phyloP scores from a whole-genome alignment of 2,888 invertebrate genomes.

The Calephelis perditalis region DNA sequence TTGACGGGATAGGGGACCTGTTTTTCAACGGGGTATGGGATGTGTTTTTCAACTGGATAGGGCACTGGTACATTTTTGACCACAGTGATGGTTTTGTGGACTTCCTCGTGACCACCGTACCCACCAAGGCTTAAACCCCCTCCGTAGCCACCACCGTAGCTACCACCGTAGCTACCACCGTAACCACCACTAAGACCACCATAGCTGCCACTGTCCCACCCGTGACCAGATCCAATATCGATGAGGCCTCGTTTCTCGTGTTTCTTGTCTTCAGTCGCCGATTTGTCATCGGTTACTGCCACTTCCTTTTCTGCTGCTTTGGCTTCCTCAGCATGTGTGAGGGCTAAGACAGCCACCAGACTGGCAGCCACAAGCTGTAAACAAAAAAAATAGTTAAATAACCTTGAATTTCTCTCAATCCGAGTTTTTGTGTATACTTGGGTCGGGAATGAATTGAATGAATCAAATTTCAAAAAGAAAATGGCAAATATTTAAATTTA shows the following conservation, averaged over 20 bases:
- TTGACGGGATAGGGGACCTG: slow-evolving; percentile 79
- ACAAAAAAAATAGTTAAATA: slow-evolving; percentile 32
- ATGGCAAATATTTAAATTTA: too few relatives aligned
- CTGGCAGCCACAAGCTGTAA: slow-evolving; percentile 77
- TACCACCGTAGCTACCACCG: slow-evolving; percentile 48
- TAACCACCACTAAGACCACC: slow-evolving; percentile 40
- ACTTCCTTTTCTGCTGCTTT: slow-evolving; percentile 78
- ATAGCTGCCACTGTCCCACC: slow-evolving; percentile 33
- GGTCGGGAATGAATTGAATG: too few relatives aligned
- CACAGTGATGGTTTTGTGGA: slow-evolving; percentile 83
- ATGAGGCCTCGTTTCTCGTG: slow-evolving; percentile 86
- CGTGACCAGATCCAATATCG: slow-evolving; percentile 71
- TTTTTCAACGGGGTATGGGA: slow-evolving; percentile 83
- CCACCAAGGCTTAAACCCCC: slow-evolving; percentile 40
- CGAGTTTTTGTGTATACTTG: background rate
- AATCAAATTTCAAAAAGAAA: too few relatives aligned
- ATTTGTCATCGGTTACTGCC: slow-evolving; percentile 76
- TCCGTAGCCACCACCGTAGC: slow-evolving; percentile 45
- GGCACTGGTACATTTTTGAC: slow-evolving; percentile 85
- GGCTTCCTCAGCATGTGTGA: slow-evolving; percentile 77
- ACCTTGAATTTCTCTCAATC: background rate
- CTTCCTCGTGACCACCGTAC: slow-evolving; percentile 69
- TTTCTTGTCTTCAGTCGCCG: slow-evolving; percentile 80
- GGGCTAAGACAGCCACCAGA: slow-evolving; percentile 80
- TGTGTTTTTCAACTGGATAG: slow-evolving; percentile 84